phyloP scores from a whole-genome alignment of 2,113 vertebrate species.

The Sterna hirundo region DNA sequence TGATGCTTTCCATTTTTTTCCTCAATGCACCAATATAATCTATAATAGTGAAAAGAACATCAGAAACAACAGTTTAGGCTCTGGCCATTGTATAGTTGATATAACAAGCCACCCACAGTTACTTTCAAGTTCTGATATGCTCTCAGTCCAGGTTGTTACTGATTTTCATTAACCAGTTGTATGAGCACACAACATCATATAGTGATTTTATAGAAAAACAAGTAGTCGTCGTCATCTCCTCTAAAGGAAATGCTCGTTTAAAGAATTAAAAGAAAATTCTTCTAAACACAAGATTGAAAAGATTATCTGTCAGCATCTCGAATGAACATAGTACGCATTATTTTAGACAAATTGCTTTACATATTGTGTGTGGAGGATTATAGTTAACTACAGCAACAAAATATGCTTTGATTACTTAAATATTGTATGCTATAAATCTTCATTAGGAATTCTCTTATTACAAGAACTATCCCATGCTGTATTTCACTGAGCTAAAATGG shows the following conservation, averaged over 20 bases:
- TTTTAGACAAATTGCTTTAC: neutral
- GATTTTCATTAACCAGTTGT: neutral
- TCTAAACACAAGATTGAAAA: neutral
- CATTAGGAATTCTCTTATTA: neutral
- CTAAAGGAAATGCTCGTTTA: neutral
- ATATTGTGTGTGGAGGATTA: neutral
- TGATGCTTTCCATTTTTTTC: neutral
- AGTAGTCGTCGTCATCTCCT: neutral
- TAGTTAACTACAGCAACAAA: slow-evolving; percentile 14
- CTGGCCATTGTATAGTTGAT: neutral
- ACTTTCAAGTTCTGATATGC: neutral
- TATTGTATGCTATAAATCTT: neutral
- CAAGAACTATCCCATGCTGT: neutral
- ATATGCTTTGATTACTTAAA: slow-evolving; percentile 3
- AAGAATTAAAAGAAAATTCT: neutral
- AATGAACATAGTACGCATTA: neutral
- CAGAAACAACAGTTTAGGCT: neutral
- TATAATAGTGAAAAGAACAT: neutral
- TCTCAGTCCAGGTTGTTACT: neutral
- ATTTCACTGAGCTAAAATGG: neutral
- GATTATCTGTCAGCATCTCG: neutral
- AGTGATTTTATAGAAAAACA: neutral
- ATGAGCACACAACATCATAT: neutral
- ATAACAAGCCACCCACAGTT: neutral
- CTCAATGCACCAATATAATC: neutral